phyloP scores from a whole-genome alignment of 64 coral and sea anemone genomes.

The Pocillopora damicornis region DNA sequence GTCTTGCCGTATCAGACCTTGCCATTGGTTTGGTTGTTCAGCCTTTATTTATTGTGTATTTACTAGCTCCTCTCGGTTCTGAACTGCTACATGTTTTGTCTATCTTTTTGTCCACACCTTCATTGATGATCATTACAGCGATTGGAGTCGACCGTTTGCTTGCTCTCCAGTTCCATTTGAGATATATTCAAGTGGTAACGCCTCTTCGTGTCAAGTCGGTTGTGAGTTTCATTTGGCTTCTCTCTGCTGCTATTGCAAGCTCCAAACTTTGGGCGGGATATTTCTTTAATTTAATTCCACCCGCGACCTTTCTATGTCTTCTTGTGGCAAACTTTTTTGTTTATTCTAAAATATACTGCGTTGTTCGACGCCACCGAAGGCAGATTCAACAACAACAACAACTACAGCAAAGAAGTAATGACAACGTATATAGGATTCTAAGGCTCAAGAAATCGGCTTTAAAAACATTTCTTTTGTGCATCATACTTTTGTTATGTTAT shows the following conservation, averaged over 20 bases:
- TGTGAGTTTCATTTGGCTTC: background rate
- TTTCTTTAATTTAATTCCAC: background rate
- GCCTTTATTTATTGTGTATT: background rate
- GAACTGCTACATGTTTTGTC: background rate
- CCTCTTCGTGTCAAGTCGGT: background rate
- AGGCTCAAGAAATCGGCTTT: slow-evolving; percentile 11
- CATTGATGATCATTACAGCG: background rate
- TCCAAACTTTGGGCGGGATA: too few species aligned
- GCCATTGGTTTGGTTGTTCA: background rate
- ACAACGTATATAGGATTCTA: background rate
- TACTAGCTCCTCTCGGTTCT: background rate
- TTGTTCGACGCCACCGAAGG: slow-evolving; percentile 24
- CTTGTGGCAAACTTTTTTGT: background rate
- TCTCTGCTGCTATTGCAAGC: background rate
- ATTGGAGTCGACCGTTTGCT: slow-evolving; percentile 6
- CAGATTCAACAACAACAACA: slow-evolving; percentile 13
- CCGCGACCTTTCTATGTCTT: background rate
- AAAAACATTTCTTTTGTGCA: background rate
- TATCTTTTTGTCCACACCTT: background rate
- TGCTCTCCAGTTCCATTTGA: slow-evolving; percentile 8
- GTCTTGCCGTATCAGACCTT: background rate
- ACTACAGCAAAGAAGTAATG: background rate
- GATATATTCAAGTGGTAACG: background rate
- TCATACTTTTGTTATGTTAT: background rate
- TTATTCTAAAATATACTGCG: background rate